Base-by-base conservation (phyloP, 2,113 vertebrate species). In the Vidua macroura region DNA sequence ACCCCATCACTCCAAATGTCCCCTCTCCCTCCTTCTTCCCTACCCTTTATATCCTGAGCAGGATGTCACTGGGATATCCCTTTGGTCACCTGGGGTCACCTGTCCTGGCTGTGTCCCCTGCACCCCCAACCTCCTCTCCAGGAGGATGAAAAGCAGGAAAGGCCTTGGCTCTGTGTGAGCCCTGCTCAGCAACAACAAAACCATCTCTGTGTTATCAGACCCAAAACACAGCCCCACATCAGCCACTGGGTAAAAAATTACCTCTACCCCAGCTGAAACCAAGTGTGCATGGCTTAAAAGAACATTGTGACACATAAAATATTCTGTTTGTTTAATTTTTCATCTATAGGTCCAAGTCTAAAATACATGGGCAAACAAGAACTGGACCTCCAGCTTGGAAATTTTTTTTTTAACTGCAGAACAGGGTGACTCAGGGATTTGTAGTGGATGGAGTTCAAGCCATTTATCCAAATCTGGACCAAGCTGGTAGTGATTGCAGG, bases 341-440 rank as follows among this genome's bases (percentile, higher is more conserved):
- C 55, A 41, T 68, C 60, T 33, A 52, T 69, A 88, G 9, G 27
- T 80, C 55, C 52, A 83, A 60, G 44, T 35, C 55, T 60, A 67
- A 81, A 90, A 70, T 33, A 88, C 30, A 44, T 10, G 24, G 48
- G 74, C 39, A 77, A 85, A 52, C 18, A 70, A 91, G 81, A 92
- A 90, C 74, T 62, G 19, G 39, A 88, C 43, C 11, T 90, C 51
- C 0, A 0, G 44, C 75, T 59, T 39, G 39, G 79, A 95, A 94
- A 24, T 56, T 48, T 46, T 84, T 93, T 84, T 82, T 93, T 93
- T 88, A 86, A 88, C n/a, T 95, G 63, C 48, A 74, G 87, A 86
- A 52, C 31, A 68, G 60, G 16, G 20, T 95, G 79, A 96, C 66
- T 94, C 89, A 79, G 79, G 66, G 41, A 74, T 96, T 94, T 94